Evolutionary conservation across 2,113 vertebrate species (phyloP).

Genomic region (Limanda limanda): DNA sequence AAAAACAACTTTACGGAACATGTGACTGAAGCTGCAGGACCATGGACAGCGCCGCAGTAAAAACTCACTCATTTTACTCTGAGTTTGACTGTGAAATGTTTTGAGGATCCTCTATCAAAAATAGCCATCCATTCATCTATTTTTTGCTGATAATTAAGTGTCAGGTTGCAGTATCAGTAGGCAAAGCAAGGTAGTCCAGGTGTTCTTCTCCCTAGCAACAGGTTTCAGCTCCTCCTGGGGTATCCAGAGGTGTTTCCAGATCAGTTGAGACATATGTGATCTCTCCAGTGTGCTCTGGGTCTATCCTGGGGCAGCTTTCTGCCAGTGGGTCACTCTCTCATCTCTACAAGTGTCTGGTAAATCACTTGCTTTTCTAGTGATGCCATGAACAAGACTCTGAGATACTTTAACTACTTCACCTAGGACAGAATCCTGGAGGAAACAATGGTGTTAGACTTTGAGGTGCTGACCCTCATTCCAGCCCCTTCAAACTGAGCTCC

Average conservation of each 20-base stretch:
- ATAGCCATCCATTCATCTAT: background rate
- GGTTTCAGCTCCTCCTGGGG: background rate
- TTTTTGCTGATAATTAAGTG: background rate
- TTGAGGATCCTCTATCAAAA: background rate
- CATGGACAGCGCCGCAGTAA: conserved; percentile 76
- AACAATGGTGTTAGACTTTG: too few species aligned
- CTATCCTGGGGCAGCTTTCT: background rate
- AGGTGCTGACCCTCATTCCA: too few species aligned
- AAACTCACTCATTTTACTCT: background rate
- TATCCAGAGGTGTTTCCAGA: background rate
- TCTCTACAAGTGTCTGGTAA: too few species aligned
- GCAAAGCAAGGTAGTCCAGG: background rate
- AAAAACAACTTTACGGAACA: conserved; percentile 1
- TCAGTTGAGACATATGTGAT: background rate
- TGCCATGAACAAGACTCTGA: too few species aligned
- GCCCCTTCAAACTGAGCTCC: too few species aligned
- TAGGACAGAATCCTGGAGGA: too few species aligned
- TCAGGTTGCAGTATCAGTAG: background rate
- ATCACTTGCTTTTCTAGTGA: too few species aligned
- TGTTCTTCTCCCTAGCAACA: background rate
- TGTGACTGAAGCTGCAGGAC: conserved; percentile 73
- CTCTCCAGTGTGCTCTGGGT: background rate
- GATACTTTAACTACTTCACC: too few species aligned
- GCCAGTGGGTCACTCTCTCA: background rate
- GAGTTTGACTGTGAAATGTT: background rate